Base-by-base conservation (phyloP, 2,113 vertebrate species). In the Himantopus leucocephalus region DNA sequence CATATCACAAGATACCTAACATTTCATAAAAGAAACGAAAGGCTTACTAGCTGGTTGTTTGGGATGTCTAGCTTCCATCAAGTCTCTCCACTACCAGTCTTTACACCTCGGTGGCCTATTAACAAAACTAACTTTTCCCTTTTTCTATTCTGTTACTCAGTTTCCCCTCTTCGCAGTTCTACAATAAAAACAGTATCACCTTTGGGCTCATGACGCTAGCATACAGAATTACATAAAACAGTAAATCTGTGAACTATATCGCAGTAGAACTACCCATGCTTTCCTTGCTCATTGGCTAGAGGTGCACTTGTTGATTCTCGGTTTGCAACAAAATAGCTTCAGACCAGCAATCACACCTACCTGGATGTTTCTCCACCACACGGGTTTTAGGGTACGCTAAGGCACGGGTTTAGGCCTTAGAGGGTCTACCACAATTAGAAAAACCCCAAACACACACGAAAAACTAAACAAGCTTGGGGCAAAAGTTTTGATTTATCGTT, bases 271-370 rank as follows among this genome's bases (percentile, higher is more conserved):
- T 41, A 41, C 6, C 9, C 4, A 5, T 2, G 6, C 7, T 27
- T 62, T 48, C 27, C 39, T 47, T 24, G 19, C 30, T 67, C 41
- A 3, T 10, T 21, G 17, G 23, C 48, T 37, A 47, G 24, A 84
- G 47, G 12, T n/a, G 58, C 76, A 92, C 92, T 90, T 95, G 92
- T 91, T 97, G 94, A 82, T 68, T 76, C 64, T 27, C 10, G 2
- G 17, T 22, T 78, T n/a, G n/a, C 20, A 62, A 35, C 5, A 63
- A 30, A 17, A 29, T 1, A 60, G 30, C 30, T 47, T 64, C 56
- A 34, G 19, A 64, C 37, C 21, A 70, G 27, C 47, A 48, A 48
- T 14, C 29, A 9, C 27, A n/a, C 16, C 1, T 5, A 23, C 2
- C 8, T 3, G 14, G 18, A 14, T 9, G 24, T 12, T 59, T 32